These are phyloP conservation scores for Poecilobothrus nobilitatus DNA, from an alignment of 2,888 invertebrate genomes.

Conservation along the genomic window DNA sequence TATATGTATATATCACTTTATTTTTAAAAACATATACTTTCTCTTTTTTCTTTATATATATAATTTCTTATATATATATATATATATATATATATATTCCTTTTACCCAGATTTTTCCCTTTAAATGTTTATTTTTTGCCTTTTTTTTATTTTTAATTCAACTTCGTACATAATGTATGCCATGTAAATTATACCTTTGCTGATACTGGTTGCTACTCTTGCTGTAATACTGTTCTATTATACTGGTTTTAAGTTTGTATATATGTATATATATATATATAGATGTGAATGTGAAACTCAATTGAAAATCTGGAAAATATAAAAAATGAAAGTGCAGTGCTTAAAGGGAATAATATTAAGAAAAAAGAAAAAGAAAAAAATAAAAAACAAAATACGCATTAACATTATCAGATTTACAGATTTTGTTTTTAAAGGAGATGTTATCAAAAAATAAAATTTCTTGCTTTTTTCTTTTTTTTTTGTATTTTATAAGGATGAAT, in stretches of 20 bases:
- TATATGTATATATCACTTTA: no score
- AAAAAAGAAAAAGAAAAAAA: neutral
- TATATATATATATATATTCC: no score
- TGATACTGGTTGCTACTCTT: neutral
- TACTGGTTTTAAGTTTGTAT: no score
- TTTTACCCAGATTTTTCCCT: neutral
- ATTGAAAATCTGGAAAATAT: neutral
- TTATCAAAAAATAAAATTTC: no score
- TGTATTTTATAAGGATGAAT: neutral
- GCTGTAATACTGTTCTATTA: no score
- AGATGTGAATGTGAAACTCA: no score
- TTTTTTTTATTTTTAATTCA: neutral
- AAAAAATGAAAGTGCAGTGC: slow-evolving; percentile 2
- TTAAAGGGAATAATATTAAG: neutral
- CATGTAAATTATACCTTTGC: neutral
- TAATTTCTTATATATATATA: no score
- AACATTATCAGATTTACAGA: neutral
- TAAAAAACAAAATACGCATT: neutral
- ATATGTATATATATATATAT: no score
- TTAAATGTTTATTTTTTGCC: no score
- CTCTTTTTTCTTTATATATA: no score
- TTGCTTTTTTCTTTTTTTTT: no score
- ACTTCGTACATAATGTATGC: neutral
- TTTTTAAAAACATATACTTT: no score
- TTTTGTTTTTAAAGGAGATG: neutral